Conservation (phyloP, 2,888 invertebrate species). For the Polia nebulosa region DNA sequence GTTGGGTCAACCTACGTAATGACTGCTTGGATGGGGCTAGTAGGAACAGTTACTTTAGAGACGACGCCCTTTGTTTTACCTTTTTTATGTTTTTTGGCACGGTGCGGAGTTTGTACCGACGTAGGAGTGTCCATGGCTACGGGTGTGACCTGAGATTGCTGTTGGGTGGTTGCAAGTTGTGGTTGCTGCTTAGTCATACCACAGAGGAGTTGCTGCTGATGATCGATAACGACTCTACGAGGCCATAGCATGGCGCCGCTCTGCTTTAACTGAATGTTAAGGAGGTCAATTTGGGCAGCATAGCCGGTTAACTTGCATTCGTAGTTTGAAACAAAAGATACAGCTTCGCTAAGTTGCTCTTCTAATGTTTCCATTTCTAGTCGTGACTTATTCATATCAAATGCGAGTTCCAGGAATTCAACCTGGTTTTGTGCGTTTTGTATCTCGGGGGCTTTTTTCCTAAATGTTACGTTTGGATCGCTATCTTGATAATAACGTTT, state of each 20-base stretch:
- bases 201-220: neutral
- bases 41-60: neutral
- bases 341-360: conserved; percentile 4
- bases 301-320: conserved; percentile 6
- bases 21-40: neutral
- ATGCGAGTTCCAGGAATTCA: conserved; percentile 15
- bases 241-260: neutral
- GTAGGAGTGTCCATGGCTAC: neutral
- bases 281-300: conserved; percentile 12
- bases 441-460: neutral
- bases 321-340: conserved; percentile 1
- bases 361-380: conserved; percentile 6
- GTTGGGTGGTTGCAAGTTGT: neutral
- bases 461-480: conserved; percentile 1
- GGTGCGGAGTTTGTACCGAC: neutral
- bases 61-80: neutral
- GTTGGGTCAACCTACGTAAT: neutral
- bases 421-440: conserved; percentile 3
- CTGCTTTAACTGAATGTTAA: conserved; percentile 14
- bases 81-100: neutral
- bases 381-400: neutral
- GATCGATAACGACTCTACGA: neutral
- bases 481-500: neutral
- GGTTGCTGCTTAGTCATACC: neutral
- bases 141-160: neutral